These are phyloP conservation scores for Poeciliopsis infans DNA, from an alignment of 2,797 vertebrate genomes.

Conservation along the genomic window DNA sequence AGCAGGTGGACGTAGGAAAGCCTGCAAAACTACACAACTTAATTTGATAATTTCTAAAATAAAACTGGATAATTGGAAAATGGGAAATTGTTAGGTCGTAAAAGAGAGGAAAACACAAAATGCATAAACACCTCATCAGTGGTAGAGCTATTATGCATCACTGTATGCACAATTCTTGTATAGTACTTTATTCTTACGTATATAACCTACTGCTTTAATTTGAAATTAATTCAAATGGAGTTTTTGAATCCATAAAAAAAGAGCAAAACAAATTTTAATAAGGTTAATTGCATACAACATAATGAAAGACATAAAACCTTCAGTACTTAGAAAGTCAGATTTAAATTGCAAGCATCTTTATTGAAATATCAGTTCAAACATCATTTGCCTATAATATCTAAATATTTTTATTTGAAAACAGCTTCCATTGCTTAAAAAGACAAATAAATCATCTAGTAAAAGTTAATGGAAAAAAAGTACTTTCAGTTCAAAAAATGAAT, in stretches of 20 bases:
- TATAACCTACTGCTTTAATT: neutral
- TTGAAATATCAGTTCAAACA: neutral
- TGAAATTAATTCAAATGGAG: neutral
- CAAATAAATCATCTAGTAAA: neutral
- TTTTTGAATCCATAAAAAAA: neutral
- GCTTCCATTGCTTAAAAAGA: neutral
- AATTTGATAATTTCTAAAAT: neutral
- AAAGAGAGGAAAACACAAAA: neutral
- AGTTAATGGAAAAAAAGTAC: neutral
- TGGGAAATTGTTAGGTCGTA: neutral
- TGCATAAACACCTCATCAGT: neutral
- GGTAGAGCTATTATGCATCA: neutral
- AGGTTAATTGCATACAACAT: neutral
- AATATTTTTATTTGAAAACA: neutral
- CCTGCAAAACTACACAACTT: neutral
- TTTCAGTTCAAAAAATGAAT: neutral
- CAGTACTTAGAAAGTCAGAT: neutral
- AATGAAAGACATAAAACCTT: neutral
- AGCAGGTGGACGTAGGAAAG: neutral
- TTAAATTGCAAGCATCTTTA: neutral
- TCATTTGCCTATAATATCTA: neutral
- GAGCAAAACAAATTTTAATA: neutral
- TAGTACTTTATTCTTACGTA: neutral
- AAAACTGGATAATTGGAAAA: neutral
- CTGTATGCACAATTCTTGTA: neutral